Base-by-base conservation (phyloP, 1,140 invertebrate genomes). In the Ganaspis sp. region DNA sequence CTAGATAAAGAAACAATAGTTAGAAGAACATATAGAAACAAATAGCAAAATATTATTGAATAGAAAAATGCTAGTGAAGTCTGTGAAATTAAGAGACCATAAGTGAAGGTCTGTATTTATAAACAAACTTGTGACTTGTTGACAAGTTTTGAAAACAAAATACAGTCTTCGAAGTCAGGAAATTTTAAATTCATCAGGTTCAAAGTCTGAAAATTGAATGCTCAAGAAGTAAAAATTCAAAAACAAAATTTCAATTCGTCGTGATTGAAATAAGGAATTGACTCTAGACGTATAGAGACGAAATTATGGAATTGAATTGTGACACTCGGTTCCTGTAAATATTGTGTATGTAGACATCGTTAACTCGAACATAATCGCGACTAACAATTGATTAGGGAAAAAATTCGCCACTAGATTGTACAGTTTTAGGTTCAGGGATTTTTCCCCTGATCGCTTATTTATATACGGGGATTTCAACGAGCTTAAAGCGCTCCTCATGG, bases 241-340 rank as follows among this genome's bases (percentile, higher is more conserved):
- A n/a, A n/a, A n/a, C n/a, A n/a, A n/a, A n/a, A 26, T 64, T 34
- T 29, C n/a, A 64, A 6, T 29, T 26, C 54, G 5, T 11, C 11
- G 0, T 21, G 3, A 21, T 26, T 58, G 21, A 23, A 26, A 29
- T 15, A 5, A 15, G 58, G 29, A 15, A 34, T 26, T 34, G 17
- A 17, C 17, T 49, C 5, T 64, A 29, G 23, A 34, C 85, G 88
- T 88, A 86, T 83, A 76, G 85, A 77, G 87, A 87, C 85, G 74
- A 74, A 83, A 78, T 23, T 69, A 82, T 70, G 78, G 78, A 81
- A 85, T 84, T 84, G 75, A 83, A 69, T 81, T 76, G 77, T 82
- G 79, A 82, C 80, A 86, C 77, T 86, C 79, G 78, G 81, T 86
- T 86, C 79, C 79, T 86, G 84, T 86, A 86, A 74, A 86, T 86